These are phyloP conservation scores for Urocyon cinereoargenteus DNA, from an alignment of 2,797 vertebrate species.

Conservation along the genomic window DNA sequence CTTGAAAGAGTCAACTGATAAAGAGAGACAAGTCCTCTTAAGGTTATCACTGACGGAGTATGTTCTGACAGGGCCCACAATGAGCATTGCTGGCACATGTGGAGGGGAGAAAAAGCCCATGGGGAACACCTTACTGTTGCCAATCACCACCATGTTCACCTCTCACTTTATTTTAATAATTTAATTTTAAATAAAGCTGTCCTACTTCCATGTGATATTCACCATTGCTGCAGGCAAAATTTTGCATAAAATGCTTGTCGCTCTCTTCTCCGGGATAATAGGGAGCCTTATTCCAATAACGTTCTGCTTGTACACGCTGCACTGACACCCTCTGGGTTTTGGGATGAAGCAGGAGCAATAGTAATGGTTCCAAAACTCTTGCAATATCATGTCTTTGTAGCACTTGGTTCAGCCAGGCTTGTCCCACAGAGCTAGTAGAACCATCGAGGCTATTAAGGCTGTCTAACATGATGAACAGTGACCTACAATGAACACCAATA, in stretches of 20 bases:
- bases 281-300: slow-evolving; percentile 92
- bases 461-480: slow-evolving; percentile 99
- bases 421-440: slow-evolving; percentile 96
- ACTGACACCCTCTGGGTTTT: slow-evolving; percentile 99
- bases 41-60: background rate
- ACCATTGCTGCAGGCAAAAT: slow-evolving; percentile 92
- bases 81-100: background rate
- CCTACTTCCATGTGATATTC: slow-evolving; percentile 78
- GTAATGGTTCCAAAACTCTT: slow-evolving; percentile 97
- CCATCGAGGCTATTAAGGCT: slow-evolving; percentile 97
- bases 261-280: slow-evolving; percentile 86
- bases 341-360: slow-evolving; percentile 96
- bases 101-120: background rate
- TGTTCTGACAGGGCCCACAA: background rate
- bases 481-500: slow-evolving; percentile 88
- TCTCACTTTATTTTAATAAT: slow-evolving; percentile 54
- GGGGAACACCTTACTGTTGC: background rate
- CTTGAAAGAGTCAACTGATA: background rate
- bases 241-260: slow-evolving; percentile 91
- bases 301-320: slow-evolving; percentile 96
- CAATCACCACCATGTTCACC: background rate
- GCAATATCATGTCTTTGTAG: slow-evolving; percentile 99
- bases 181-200: slow-evolving; percentile 60
- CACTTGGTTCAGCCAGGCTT: slow-evolving; percentile 98
- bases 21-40: background rate